Base-by-base conservation (phyloP, 2,113 vertebrate genomes). In the Gnathonemus longibarbis region DNA sequence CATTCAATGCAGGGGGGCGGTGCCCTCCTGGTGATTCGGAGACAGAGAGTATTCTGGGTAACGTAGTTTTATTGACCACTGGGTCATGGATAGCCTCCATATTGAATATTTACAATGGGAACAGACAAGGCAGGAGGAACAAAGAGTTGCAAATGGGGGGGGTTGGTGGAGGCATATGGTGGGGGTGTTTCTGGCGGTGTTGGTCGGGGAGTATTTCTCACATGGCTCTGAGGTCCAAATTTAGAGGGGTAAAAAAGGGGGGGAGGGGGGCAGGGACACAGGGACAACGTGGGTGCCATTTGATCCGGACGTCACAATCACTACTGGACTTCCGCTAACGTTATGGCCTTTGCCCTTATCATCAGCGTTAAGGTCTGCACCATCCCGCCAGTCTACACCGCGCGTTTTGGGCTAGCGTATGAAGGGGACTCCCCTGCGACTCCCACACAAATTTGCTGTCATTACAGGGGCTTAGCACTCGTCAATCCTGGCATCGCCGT, bases 31-130 rank as follows among this genome's bases (percentile, higher is more conserved):
- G 93, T 90, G 86, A 92, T 90, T 90, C 91, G 46, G 92, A 92
- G 91, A 92, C 91, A 86, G 85, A 91, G 92, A 94, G 94, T 94
- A 92, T 90, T 87, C 91, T 93, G 92, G 90, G 93, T 91, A 92
- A 91, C 93, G 92, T 91, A 49, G 89, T 93, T 91, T 88, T 62
- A 45, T 90, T 46, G 62, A 91, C 90, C 89, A 92, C 91, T 31
- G 84, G 49, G 85, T 88, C 31, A 11, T 90, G 62, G 85, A 90
- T 89, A 90, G 94, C 93, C 94, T 95, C 94, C 92, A 91, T 91
- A 93, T 94, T 94, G 94, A 94, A 92, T 96, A 96, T 96, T 96
- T 96, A 96, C 95, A 96, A 93, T 91, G 92, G 90, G 90, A 91
- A 89, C 88, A 91, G 90, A 92, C 94, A 92, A 94, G 92, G 53